Evolutionary conservation across 1,140 invertebrate species (phyloP).

Genomic region (Papilio polyxenes): DNA sequence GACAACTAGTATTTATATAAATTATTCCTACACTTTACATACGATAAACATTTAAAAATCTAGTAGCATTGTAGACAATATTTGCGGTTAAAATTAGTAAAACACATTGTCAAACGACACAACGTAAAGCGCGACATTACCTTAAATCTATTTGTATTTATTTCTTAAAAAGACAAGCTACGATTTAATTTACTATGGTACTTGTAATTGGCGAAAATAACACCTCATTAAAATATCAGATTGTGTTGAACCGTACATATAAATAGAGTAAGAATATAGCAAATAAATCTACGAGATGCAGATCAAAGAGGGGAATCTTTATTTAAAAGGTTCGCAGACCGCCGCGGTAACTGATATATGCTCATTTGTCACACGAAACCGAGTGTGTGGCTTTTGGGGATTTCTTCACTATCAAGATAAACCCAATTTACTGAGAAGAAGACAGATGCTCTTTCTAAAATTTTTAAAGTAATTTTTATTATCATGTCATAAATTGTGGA

Average conservation of each 20-base stretch:
- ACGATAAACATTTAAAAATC: no score
- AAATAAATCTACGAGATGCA: constrained; percentile 20
- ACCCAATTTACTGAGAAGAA: neutral
- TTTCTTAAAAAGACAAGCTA: neutral
- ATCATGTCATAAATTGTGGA: no score
- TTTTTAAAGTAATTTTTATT: no score
- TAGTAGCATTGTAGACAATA: neutral
- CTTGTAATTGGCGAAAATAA: constrained; percentile 11
- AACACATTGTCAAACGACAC: no score
- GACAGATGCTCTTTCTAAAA: neutral
- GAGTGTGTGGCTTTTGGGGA: neutral
- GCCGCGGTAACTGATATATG: constrained; percentile 26
- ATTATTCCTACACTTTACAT: no score
- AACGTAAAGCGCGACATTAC: neutral
- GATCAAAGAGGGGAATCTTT: constrained; percentile 3
- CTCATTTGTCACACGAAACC: constrained; percentile 30
- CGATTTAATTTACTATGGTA: neutral
- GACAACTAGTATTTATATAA: no score
- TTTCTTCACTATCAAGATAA: constrained; percentile 16
- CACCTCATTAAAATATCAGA: constrained; percentile 32
- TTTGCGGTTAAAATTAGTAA: neutral
- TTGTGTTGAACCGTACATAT: neutral
- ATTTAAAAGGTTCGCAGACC: constrained; percentile 16
- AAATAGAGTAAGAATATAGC: constrained; percentile 18
- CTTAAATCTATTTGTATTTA: neutral